Evolutionary conservation across 2,113 vertebrate species (phyloP).

Genomic region (Ochotona curzoniae): DNA sequence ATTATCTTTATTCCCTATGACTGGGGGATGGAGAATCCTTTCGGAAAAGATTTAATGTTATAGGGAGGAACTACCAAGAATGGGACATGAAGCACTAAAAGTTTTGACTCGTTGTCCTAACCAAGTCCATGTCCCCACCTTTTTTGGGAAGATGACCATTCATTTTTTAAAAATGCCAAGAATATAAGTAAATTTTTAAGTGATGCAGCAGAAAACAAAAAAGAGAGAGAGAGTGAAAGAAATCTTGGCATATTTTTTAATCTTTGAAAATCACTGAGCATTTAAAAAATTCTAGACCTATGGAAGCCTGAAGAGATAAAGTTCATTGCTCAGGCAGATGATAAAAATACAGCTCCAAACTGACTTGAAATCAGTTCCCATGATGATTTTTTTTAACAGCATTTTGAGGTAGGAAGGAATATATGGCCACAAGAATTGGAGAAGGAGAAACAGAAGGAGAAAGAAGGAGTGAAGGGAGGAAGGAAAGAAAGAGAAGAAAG

Average conservation of each 20-base stretch:
- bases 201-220: conserved; percentile 46
- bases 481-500: background rate
- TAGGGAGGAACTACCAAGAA: background rate
- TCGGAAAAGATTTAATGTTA: conserved; percentile 9
- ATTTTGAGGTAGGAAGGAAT: background rate
- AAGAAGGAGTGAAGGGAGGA: background rate
- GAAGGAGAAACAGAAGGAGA: background rate
- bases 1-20: conserved; percentile 56
- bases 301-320: conserved; percentile 42
- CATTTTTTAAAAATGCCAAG: background rate
- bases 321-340: background rate
- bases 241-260: background rate
- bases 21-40: background rate
- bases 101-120: background rate
- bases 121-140: background rate
- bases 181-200: conserved; percentile 11
- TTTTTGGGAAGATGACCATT: background rate
- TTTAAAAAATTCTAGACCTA: conserved; percentile 19
- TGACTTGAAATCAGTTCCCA: background rate
- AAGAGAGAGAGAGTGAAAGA: background rate
- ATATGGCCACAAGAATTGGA: background rate
- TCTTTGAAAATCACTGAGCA: background rate
- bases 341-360: background rate
- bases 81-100: background rate
- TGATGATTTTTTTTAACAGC: conserved; percentile 24